Evolutionary conservation across 1,140 invertebrate genomes (phyloP), one percentile per base, ranked within the genome.

Genomic region (Drosophila bocki): DNA sequence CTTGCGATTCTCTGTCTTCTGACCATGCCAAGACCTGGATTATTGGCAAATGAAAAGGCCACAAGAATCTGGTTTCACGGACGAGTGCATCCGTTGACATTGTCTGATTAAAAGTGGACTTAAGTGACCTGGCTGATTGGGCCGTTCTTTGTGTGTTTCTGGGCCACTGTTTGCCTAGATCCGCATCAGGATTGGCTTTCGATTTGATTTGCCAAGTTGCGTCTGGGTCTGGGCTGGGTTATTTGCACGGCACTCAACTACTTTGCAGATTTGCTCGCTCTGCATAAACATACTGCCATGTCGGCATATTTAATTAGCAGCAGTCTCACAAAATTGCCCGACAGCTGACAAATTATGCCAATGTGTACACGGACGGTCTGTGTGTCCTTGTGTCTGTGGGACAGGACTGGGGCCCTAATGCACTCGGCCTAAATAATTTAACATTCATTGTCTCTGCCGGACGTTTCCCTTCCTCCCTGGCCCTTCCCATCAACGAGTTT

Each of bases 391-490:
- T 75, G 72, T 37, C 41, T 70, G 67, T 53, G 61, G 45, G 57
- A 56, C 37, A 45, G 57, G 51, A 63, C 35, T 61, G 39, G 57
- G 58, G 47, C 80, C 78, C 85, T 88, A 88, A 88, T 88, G 84
- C 85, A 90, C 69, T 90, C 68, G 58, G 54, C 69, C 85, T 88
- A 77, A 90, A 88, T 88, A 78, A 88, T 88, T 90, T 68, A 88
- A 50, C 53, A 59, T 61, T 51, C 65, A 72, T 76, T 87, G 83
- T 79, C 75, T 75, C 63, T 78, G 17, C n/a, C 44, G 22, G 47
- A 60, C 50, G 47, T 57, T 47, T 74, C 15, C 35, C 45, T 19
- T 5, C 13, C 13, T 7, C n/a, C 2, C 4, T n/a, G 33, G 15
- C 51, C 51, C 32, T 54, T 15, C 7, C 13, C 26, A 29, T 79